A percentile compares a stretch with the other conserved stretches of the same genome.
Conservation (phyloP, 2,888 invertebrate genomes). For the Metallyticus violacea region DNA sequence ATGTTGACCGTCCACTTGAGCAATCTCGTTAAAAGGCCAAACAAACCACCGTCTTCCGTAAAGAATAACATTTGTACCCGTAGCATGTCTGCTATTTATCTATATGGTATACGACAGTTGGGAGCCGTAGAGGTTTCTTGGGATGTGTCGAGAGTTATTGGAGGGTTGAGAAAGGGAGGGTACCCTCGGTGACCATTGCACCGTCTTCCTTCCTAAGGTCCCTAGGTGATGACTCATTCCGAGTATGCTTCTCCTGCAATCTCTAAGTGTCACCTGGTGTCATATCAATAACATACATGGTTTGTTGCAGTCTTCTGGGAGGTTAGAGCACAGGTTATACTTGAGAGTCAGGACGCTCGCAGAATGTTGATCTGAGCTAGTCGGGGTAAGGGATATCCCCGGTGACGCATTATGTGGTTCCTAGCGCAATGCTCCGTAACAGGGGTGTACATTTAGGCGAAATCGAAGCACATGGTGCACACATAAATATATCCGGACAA, state of each 20-base stretch:
- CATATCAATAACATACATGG: slow-evolving; percentile 26
- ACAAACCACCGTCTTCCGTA: background rate
- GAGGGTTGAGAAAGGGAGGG: background rate
- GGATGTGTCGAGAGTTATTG: background rate
- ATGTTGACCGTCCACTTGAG: background rate
- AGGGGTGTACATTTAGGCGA: background rate
- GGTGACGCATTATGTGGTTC: slow-evolving; percentile 30
- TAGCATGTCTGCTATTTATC: slow-evolving; percentile 10
- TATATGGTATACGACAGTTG: slow-evolving; percentile 13
- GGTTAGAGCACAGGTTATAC: background rate
- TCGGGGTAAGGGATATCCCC: background rate
- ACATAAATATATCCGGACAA: too few relatives aligned
- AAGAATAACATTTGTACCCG: slow-evolving; percentile 3
- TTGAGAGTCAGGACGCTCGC: slow-evolving; percentile 16
- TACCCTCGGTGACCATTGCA: background rate
- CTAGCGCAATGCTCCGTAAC: background rate
- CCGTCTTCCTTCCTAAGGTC: background rate
- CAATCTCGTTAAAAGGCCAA: background rate
- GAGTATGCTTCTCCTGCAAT: slow-evolving; percentile 15
- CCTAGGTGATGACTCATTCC: slow-evolving; percentile 16
- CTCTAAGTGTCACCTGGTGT: slow-evolving; percentile 29
- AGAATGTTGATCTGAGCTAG: slow-evolving; percentile 22
- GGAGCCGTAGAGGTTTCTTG: slow-evolving; percentile 1
- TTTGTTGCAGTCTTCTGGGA: background rate
- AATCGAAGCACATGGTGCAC: too few relatives aligned